These are phyloP conservation scores for Diarsia dahlii DNA, from an alignment of 2,888 invertebrate genomes.

Conservation along the genomic window DNA sequence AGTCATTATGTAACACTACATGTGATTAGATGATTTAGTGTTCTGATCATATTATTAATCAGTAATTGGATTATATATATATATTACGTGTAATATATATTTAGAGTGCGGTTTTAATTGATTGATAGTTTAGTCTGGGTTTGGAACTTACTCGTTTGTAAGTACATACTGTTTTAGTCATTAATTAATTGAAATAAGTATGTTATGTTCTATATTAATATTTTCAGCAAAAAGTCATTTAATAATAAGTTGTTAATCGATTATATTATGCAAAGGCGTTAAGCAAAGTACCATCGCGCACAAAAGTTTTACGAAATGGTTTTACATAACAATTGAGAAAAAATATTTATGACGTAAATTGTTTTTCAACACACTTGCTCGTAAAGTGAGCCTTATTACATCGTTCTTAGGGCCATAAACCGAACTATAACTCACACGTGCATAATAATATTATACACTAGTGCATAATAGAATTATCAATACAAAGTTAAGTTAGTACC, in stretches of 20 bases:
- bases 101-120: conserved; percentile 15
- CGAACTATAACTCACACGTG: no score
- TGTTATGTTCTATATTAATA: not conserved
- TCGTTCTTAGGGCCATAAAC: no score
- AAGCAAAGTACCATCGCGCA: no score
- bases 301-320: no score
- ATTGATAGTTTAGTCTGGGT: conserved; percentile 10
- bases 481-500: no score
- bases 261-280: not conserved
- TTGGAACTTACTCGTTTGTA: not conserved
- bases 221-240: not conserved
- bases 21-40: conserved; percentile 27
- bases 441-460: no score
- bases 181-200: conserved; percentile 10
- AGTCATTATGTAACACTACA: conserved; percentile 18
- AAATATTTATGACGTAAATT: no score
- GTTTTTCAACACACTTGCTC: no score
- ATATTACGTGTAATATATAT: conserved; percentile 1
- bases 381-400: no score
- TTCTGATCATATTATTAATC: conserved; percentile 24
- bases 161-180: not conserved
- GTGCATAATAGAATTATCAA: no score
- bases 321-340: no score
- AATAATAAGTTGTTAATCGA: conserved; percentile 1
- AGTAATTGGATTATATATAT: conserved; percentile 29